Evolutionary conservation across 1,140 invertebrate genomes (phyloP).

Genomic region (Pogonomyrmex californicus): DNA sequence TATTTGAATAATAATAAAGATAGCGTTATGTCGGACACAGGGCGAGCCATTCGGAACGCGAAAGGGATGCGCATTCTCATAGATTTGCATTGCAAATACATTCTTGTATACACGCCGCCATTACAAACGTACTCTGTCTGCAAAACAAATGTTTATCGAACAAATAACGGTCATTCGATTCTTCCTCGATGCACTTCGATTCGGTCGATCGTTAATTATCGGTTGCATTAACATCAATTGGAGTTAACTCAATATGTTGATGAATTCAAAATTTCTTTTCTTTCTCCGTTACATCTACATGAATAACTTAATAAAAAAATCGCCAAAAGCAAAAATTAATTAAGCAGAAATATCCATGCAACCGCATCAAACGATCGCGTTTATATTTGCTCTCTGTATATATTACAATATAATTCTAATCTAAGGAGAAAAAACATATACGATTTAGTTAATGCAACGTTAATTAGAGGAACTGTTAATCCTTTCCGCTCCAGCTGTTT

Average conservation of each 20-base stretch:
- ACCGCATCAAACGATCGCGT: neutral
- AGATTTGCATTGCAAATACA: constrained; percentile 37
- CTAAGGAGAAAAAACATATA: constrained; percentile 16
- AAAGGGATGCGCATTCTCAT: constrained; percentile 53
- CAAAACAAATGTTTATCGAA: constrained; percentile 46
- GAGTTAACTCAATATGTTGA: constrained; percentile 18
- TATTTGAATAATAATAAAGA: constrained; percentile 84
- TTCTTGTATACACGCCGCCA: constrained; percentile 22
- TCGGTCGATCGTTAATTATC: constrained; percentile 20
- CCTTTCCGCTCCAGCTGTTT: neutral
- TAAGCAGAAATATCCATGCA: constrained; percentile 7
- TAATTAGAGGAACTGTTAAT: neutral
- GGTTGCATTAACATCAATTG: constrained; percentile 27
- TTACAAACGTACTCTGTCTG: constrained; percentile 28
- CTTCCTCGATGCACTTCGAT: constrained; percentile 34
- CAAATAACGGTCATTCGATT: constrained; percentile 14
- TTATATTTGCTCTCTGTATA: neutral
- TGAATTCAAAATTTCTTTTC: constrained; percentile 13
- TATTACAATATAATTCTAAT: constrained; percentile 10
- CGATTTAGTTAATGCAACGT: neutral
- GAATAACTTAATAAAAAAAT: constrained; percentile 31
- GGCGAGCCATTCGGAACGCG: constrained; percentile 69
- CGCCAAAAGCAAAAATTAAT: constrained; percentile 10
- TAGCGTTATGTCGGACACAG: constrained; percentile 79
- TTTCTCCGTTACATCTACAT: neutral